These are phyloP conservation scores for Nycticebus coucang DNA, from an alignment of 2,113 vertebrate species.

Conservation along the genomic window DNA sequence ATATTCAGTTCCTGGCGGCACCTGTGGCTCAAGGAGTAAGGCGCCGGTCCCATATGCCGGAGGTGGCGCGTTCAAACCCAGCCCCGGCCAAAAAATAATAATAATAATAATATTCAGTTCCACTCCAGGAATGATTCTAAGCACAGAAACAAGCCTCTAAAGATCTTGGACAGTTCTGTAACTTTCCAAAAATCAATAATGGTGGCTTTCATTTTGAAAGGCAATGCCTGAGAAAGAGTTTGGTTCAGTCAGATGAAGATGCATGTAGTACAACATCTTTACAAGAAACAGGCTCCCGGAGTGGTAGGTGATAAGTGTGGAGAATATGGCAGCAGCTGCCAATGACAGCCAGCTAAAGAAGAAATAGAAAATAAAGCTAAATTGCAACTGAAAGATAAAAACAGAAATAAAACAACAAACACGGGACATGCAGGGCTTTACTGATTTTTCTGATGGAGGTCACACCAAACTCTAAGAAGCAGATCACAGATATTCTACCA, in stretches of 20 bases:
- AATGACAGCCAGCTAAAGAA: background rate
- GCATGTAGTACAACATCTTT: background rate
- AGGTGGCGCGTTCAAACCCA: too few relatives aligned
- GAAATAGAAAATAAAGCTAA: constrained; percentile 1
- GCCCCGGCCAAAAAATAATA: too few relatives aligned
- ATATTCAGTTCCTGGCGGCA: background rate
- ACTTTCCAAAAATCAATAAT: background rate
- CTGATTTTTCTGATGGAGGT: background rate
- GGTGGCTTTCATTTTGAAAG: background rate
- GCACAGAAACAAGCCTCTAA: background rate
- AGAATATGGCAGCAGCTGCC: background rate
- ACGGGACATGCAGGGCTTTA: background rate
- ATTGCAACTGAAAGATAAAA: background rate
- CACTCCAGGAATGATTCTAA: background rate
- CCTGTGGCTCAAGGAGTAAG: too few relatives aligned
- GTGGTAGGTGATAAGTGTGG: background rate
- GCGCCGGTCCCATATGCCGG: too few relatives aligned
- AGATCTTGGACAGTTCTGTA: background rate
- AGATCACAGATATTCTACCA: background rate
- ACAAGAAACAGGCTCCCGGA: background rate
- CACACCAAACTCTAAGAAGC: background rate
- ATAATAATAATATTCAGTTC: background rate
- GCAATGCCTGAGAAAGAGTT: background rate
- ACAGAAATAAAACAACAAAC: constrained; percentile 22
- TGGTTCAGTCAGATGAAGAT: background rate